Evolutionary conservation across 2,797 vertebrate species (phyloP), one percentile per base, ranked within the genome.

Genomic region (Amphiprion clarkii): DNA sequence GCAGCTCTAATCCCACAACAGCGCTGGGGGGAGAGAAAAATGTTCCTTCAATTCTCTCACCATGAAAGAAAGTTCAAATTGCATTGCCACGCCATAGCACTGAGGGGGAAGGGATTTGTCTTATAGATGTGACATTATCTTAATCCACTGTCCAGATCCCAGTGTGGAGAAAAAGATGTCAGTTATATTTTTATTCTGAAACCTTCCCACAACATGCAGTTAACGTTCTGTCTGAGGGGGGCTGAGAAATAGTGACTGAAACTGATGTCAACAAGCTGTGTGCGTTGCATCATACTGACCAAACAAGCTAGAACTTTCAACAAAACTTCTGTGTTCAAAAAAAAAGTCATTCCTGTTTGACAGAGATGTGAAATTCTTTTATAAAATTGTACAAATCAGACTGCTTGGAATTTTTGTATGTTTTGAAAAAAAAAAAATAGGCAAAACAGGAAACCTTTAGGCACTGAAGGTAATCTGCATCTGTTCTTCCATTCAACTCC

Each of bases 71-170:
- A 75, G 71, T 85, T 79, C 33, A 78, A 77, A 86, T 84, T 86
- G 71, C 57, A 73, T 71, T 76, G 68, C 64, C 63, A 65, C 5
- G 16, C 71, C 49, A 58, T 6, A 13, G 40, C 66, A 48, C 27
- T 44, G 67, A 76, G 56, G 48, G 75, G 68, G 78, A 71, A 56
- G 69, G 74, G 79, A 76, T 87, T 85, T 89, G 82, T 87, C 78
- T 79, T 57, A 33, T 71, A 82, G 55, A 81, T 75, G 78, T 89
- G 82, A 88, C 78, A 64, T 78, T 78, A 79, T 83, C 84, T 82
- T 80, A 83, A 86, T 79, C 64, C 79, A 63, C 81, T 74, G 78
- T 83, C 75, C 74, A 76, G 66, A 81, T 65, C 62, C 60, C 36
- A 23, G 40, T 13, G 3, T 17, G 0, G 42, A 76, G 66, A 74